Evolutionary conservation across 2,797 vertebrate genomes (phyloP), one percentile per base, ranked within the genome.

Genomic region (Helicolenus hilgendorfi): DNA sequence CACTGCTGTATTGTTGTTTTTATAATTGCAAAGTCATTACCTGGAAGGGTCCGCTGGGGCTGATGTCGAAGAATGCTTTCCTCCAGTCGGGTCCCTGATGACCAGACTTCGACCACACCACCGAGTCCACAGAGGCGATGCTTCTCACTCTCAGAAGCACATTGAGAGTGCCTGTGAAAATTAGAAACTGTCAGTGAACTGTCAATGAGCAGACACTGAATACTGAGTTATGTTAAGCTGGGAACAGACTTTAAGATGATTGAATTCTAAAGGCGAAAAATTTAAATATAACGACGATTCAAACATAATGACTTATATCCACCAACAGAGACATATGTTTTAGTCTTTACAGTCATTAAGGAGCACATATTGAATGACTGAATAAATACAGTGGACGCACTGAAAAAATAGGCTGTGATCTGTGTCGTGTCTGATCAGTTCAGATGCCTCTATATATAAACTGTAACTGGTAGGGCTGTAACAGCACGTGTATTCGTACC

Each of bases 11-110:
- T 22, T 58, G 11, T 63, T 71, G 2, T 62, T 78, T 74, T 35
- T 73, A 5, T 75, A 53, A 64, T 79, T 36, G n/a, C 11, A 5
- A 55, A 38, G 8, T n/a, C 11, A 36, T 78, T 95, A 99, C 99
- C 98, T 99, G 99, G 94, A 99, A 99, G 11, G 98, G 98, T 72
- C 98, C 98, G 0, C 97, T 98, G 0, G 99, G 98, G 89, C 97
- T 98, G 92, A 99, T 97, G 87, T 98, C 98, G 68, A 99, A 96
- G 0, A 97, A 98, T 3, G 98, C 98, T 92, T 98, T 98, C 87
- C 96, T 98, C 99, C 99, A 99, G 86, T 97, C 94, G 0, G 98
- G 97, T 7, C 98, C 98, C 73, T 98, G 98, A 88, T 98, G 97
- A 62, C 98, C 98, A 0, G 98, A 98, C 91, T 98, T 98, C 0